A percentile compares a stretch with the other conserved stretches of the same genome.
phyloP scores from a whole-genome alignment of 92 coral and sea anemone species.

The Desmophyllum pertusum region DNA sequence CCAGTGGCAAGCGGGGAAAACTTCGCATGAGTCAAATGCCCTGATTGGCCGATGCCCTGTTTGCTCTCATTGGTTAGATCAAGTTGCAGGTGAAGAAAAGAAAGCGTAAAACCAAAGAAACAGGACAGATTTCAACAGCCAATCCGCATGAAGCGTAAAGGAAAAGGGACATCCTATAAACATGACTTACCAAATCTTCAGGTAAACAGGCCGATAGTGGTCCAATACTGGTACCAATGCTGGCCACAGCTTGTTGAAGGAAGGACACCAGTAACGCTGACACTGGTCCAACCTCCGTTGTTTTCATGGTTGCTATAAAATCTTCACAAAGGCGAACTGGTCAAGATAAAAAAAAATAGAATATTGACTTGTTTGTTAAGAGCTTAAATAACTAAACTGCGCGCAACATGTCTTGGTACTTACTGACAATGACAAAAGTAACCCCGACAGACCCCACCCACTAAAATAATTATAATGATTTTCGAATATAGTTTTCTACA shows the following conservation, averaged over 20 bases:
- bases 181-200: constrained; percentile 77
- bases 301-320: constrained; percentile 80
- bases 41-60: not conserved
- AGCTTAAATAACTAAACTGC: not conserved
- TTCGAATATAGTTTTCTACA: too few species aligned
- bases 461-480: too few species aligned
- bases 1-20: too few species aligned
- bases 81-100: not conserved
- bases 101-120: not conserved
- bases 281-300: constrained; percentile 87
- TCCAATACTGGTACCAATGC: constrained; percentile 62
- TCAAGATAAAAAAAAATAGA: not conserved
- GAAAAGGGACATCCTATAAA: not conserved
- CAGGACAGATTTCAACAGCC: not conserved
- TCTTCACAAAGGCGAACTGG: constrained; percentile 91
- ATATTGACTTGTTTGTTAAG: not conserved
- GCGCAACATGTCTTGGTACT: not conserved
- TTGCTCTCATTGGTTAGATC: not conserved
- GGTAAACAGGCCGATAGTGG: constrained; percentile 78
- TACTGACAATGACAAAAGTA: not conserved
- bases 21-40: too few species aligned
- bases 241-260: constrained; percentile 92
- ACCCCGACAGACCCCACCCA: not conserved
- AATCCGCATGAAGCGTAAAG: not conserved
- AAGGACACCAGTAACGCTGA: constrained; percentile 84